These are phyloP conservation scores for Anoplophora glabripennis DNA, from an alignment of 1,140 invertebrate genomes.

Conservation along the genomic window DNA sequence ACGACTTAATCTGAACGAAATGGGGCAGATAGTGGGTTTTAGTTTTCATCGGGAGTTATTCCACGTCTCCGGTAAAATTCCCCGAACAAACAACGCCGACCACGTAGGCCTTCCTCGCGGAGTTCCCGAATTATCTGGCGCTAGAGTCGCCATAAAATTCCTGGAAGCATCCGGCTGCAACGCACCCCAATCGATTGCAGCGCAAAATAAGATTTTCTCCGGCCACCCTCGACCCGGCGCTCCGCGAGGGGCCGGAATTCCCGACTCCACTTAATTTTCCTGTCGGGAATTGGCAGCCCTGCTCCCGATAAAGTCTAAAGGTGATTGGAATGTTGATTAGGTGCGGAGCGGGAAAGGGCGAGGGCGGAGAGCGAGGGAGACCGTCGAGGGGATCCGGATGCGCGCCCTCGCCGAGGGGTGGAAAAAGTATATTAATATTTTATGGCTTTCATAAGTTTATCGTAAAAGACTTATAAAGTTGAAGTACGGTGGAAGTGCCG, in stretches of 20 bases:
- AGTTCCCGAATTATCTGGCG: no score
- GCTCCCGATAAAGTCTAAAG: conserved; percentile 43
- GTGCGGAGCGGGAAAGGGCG: conserved; percentile 28
- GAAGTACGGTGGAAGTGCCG: conserved; percentile 8
- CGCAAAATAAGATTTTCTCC: conserved; percentile 38
- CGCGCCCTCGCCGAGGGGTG: no score
- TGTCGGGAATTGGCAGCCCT: conserved; percentile 38
- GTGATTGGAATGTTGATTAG: conserved; percentile 48
- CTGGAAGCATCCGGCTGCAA: no score
- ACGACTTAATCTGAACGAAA: no score
- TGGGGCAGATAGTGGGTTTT: no score
- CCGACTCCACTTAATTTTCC: conserved; percentile 44
- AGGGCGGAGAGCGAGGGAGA: no score
- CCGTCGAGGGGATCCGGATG: no score
- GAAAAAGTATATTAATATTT: conserved; percentile 46
- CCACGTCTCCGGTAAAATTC: no score
- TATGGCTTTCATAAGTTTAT: conserved; percentile 41
- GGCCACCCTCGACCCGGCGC: conserved; percentile 26
- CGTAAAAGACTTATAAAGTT: conserved; percentile 39
- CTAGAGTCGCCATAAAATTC: no score
- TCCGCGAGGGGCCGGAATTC: conserved; percentile 14
- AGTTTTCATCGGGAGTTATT: no score
- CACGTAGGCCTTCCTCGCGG: no score
- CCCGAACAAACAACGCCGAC: no score
- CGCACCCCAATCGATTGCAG: conserved; percentile 33